phyloP scores from a whole-genome alignment of 2,888 invertebrate genomes.

The Amblyteles armatorius region DNA sequence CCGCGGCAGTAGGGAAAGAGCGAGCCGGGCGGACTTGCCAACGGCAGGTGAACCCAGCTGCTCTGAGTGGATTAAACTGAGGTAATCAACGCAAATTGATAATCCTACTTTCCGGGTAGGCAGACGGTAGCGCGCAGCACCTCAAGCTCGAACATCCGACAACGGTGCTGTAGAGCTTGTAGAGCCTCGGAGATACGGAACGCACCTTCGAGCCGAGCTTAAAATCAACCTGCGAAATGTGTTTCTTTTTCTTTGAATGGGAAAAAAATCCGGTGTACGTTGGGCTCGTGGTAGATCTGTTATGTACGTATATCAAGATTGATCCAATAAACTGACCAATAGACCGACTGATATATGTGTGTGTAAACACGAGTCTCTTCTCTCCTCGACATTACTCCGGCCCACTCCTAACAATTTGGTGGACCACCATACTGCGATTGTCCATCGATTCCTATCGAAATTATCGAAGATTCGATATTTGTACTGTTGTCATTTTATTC shows the following conservation, averaged over 20 bases:
- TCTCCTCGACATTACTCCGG: too few species aligned
- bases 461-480: too few species aligned
- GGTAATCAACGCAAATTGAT: slow-evolving; percentile 82
- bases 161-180: background rate
- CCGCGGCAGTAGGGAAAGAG: slow-evolving; percentile 46
- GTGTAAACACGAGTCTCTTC: too few species aligned
- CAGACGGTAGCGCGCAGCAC: slow-evolving; percentile 44
- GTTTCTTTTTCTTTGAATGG: background rate
- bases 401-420: too few species aligned
- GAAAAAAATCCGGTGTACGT: too few species aligned
- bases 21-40: slow-evolving; percentile 69
- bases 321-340: too few species aligned
- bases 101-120: slow-evolving; percentile 78
- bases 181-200: slow-evolving; percentile 22
- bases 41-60: slow-evolving; percentile 79
- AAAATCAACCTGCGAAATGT: slow-evolving; percentile 13
- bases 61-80: slow-evolving; percentile 82
- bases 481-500: too few species aligned
- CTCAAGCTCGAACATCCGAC: slow-evolving; percentile 53
- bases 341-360: too few species aligned
- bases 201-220: slow-evolving; percentile 10
- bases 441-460: too few species aligned
- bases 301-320: too few species aligned
- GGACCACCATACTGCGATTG: too few species aligned
- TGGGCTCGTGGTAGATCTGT: too few species aligned